These are phyloP conservation scores for Neocrepidodera transversa DNA, from an alignment of 2,888 invertebrate genomes.

Conservation along the genomic window DNA sequence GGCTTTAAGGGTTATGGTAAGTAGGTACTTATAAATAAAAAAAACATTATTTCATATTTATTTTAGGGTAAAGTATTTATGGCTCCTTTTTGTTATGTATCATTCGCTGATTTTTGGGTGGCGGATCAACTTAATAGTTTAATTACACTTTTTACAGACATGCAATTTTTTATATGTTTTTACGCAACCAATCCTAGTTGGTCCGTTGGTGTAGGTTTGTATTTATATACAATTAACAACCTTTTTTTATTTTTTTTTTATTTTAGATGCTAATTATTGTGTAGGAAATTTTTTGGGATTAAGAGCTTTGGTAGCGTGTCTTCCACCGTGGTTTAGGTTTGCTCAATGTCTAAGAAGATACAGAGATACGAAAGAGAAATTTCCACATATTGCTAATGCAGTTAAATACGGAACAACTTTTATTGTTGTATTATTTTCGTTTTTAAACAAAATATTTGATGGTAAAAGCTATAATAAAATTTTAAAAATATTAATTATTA, in stretches of 20 bases:
- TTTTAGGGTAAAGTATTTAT: conserved; percentile 77
- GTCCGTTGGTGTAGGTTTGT: conserved; percentile 68
- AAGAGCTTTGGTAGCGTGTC: conserved; percentile 84
- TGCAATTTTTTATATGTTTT: conserved; percentile 93
- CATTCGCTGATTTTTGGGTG: conserved; percentile 98
- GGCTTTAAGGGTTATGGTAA: conserved; percentile 87
- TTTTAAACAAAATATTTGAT: conserved; percentile 71
- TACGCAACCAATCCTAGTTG: conserved; percentile 82
- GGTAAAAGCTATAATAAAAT: too few species aligned
- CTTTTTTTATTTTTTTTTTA: neutral
- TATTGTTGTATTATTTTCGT: conserved; percentile 87
- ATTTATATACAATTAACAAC: neutral
- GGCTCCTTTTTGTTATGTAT: conserved; percentile 92
- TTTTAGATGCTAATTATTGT: conserved; percentile 68
- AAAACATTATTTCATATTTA: neutral
- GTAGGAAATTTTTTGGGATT: conserved; percentile 76
- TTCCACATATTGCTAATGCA: conserved; percentile 97
- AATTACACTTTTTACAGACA: conserved; percentile 86
- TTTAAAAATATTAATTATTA: too few species aligned
- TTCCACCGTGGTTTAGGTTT: conserved; percentile 98
- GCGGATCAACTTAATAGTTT: conserved; percentile 97
- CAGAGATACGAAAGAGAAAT: conserved; percentile 89
- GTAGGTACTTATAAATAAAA: conserved; percentile 53
- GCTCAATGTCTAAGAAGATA: conserved; percentile 96
- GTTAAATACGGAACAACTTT: conserved; percentile 98